A percentile compares a stretch with the other conserved stretches of the same genome.
Evolutionary conservation across 1,140 invertebrate genomes (phyloP).

Genomic region (Drosophila erecta): DNA sequence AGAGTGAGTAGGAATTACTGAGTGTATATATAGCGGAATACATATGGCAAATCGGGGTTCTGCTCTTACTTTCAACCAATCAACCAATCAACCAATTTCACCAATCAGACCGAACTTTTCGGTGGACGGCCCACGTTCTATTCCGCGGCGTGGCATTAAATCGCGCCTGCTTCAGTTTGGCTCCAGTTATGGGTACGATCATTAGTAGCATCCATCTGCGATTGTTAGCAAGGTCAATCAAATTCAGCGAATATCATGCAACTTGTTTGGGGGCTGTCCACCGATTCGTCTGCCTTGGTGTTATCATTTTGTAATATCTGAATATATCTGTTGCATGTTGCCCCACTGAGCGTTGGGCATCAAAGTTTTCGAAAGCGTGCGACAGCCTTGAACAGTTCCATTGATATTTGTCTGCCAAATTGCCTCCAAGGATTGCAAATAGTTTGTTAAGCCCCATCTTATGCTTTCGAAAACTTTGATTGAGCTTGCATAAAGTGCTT

Average conservation of each 20-base stretch:
- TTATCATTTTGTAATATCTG: slow-evolving; percentile 8
- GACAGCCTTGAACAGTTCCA: slow-evolving; percentile 85
- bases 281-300: slow-evolving; percentile 65
- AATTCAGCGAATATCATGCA: slow-evolving; percentile 63
- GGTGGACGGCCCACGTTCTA: slow-evolving; percentile 92
- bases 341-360: slow-evolving; percentile 30
- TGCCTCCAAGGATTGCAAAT: background rate
- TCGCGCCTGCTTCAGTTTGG: slow-evolving; percentile 94
- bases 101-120: slow-evolving; percentile 86
- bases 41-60: background rate
- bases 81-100: too few species aligned
- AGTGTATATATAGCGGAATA: slow-evolving; percentile 67
- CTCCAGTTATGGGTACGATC: slow-evolving; percentile 93
- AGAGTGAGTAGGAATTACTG: slow-evolving; percentile 90
- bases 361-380: slow-evolving; percentile 90
- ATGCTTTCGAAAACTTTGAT: slow-evolving; percentile 88
- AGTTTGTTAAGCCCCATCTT: background rate
- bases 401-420: slow-evolving; percentile 61
- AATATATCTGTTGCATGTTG: slow-evolving; percentile 41
- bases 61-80: slow-evolving; percentile 82
- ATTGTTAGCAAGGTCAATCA: slow-evolving; percentile 31
- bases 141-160: slow-evolving; percentile 93
- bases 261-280: slow-evolving; percentile 88
- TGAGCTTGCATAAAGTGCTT: slow-evolving; percentile 21
- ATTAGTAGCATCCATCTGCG: background rate